Evolutionary conservation across 2,113 vertebrate genomes (phyloP).

Genomic region (Microtus pennsylvanicus): DNA sequence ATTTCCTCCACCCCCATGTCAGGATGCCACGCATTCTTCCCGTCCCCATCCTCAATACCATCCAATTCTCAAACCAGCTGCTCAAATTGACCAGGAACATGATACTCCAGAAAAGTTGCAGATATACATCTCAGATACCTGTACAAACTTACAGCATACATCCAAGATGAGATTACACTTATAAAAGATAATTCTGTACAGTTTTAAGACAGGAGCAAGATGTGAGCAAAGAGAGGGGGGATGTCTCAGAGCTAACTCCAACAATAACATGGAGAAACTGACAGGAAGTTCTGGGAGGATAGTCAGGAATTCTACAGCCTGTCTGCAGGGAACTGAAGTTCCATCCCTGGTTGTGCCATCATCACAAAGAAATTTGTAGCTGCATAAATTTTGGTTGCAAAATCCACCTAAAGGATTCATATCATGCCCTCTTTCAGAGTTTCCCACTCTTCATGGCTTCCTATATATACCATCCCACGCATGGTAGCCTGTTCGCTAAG

Average conservation of each 20-base stretch:
- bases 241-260: background rate
- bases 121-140: background rate
- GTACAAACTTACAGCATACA: background rate
- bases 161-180: background rate
- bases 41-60: fast-evolving
- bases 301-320: background rate
- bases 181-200: background rate
- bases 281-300: background rate
- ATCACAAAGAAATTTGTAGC: fast-evolving
- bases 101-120: background rate
- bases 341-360: fast-evolving
- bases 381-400: too few species aligned
- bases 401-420: background rate
- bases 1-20: background rate
- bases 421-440: background rate
- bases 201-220: background rate
- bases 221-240: background rate
- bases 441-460: too few species aligned
- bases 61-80: background rate
- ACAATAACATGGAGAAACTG: fast-evolving
- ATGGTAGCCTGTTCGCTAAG: fast-evolving
- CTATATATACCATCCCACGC: fast-evolving
- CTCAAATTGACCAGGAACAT: background rate
- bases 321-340: fast-evolving
- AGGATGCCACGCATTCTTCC: fast-evolving